Evolutionary conservation across 2,888 invertebrate genomes (phyloP), one percentile per base, ranked within the genome.

Genomic region (Kryphioiulus occultus): DNA sequence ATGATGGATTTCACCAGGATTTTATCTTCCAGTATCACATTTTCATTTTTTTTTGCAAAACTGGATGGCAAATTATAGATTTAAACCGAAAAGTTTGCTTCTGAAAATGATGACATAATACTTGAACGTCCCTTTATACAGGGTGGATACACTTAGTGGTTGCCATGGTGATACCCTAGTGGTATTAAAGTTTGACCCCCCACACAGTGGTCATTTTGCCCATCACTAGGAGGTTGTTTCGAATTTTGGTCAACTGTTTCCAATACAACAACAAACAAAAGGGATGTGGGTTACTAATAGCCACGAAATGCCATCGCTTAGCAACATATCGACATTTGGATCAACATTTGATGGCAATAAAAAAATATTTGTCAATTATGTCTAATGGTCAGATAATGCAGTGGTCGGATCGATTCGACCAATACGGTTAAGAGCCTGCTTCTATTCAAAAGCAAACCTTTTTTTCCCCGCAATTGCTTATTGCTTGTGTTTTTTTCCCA

Each of bases 301-400:
- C 12, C 78, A 3, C 30, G 30, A 78, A 78, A 78, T 78, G 30
- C 78, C 78, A 78, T 78, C 30, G 78, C 78, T 78, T 78, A 78
- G 78, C 78, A 78, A 78, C 78, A 78, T 7, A 78, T 78, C 78
- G 30, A 78, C 78, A 78, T 78, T 78, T 78, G 78, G 30, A 78
- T 78, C 78, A 78, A 78, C 78, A 78, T 78, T 78, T 78, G 78
- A 78, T 30, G 26, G 78, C 78, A 78, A 30, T 78, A 30, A 78
- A 78, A 59, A 78, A 78, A 78, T 78, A 78, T 78, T 78, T 78
- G 78, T 78, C 78, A 78, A 78, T 78, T 78, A 78, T 78, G 30
- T 78, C 78, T 78, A 78, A 78, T 78, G 78, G 78, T 78, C 78
- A 78, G 78, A 78, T 78, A 78, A 78, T 78, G 26, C 30, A 30